Percentiles rank a stretch among this genome's conserved stretches.
phyloP scores from a whole-genome alignment of 2,888 invertebrate genomes.

The Rambutsinella grinnellia region DNA sequence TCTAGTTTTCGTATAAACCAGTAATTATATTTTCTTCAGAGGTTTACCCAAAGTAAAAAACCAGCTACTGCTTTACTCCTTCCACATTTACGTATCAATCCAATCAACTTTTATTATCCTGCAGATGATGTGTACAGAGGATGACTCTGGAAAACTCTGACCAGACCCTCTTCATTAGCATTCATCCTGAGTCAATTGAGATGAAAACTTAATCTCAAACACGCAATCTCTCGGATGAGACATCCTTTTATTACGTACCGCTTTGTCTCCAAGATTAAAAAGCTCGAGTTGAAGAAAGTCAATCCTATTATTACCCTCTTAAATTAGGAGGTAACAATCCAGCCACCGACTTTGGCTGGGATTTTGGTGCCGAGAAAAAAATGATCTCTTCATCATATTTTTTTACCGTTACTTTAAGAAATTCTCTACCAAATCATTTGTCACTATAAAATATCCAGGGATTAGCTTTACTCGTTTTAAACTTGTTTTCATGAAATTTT shows the following conservation, averaged over 20 bases:
- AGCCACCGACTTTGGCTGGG: neutral
- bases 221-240: conserved; percentile 47
- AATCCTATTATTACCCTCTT: conserved; percentile 9
- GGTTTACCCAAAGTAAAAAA: too few relatives aligned
- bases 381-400: neutral
- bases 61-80: neutral
- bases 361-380: neutral
- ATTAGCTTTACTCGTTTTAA: neutral
- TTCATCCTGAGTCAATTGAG: conserved; percentile 58
- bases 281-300: conserved; percentile 21
- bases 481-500: neutral
- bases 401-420: too few relatives aligned
- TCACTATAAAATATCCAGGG: conserved; percentile 20
- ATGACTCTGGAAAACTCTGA: neutral
- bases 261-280: conserved; percentile 50
- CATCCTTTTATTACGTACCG: conserved; percentile 24
- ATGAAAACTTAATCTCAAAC: conserved; percentile 58
- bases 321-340: conserved; percentile 11
- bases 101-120: conserved; percentile 2
- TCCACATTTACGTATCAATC: neutral
- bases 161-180: conserved; percentile 50
- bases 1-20: too few relatives aligned
- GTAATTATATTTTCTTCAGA: too few relatives aligned
- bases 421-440: too few relatives aligned
- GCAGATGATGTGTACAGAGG: conserved; percentile 7